Evolutionary conservation across 2,888 invertebrate species (phyloP).

Genomic region (Alentia gelatinosa): DNA sequence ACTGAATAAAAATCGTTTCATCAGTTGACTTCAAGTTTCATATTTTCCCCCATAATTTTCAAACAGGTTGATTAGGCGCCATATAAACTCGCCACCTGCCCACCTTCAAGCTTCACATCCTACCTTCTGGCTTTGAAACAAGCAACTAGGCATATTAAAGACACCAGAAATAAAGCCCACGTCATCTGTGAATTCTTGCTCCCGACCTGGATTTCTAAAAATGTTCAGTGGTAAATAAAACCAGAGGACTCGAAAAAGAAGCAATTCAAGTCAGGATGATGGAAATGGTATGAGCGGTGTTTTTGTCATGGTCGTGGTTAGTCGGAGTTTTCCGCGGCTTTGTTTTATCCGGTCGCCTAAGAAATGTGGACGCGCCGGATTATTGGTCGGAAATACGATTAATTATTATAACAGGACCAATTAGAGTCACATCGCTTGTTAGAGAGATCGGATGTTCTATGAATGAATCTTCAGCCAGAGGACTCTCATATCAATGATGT

Average conservation of each 20-base stretch:
- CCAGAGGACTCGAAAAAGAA: not conserved
- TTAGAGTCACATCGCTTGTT: not conserved
- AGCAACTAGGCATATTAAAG: not conserved
- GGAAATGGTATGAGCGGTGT: not conserved
- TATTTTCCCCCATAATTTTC: too few relatives aligned
- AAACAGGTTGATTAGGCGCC: too few relatives aligned
- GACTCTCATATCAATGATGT: too few relatives aligned
- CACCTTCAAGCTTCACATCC: too few relatives aligned
- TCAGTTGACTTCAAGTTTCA: too few relatives aligned
- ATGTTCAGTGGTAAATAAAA: not conserved
- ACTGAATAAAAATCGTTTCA: too few relatives aligned
- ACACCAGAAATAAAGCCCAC: not conserved
- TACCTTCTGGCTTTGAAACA: not conserved
- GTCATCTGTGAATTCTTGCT: not conserved
- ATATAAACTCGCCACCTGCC: too few relatives aligned
- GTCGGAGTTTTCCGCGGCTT: not conserved
- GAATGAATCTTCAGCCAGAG: too few relatives aligned
- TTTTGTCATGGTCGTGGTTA: not conserved
- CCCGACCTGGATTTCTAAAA: slow-evolving; percentile 8
- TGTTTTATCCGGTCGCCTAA: not conserved
- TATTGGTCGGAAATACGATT: not conserved
- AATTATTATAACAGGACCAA: not conserved
- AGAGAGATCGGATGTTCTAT: too few relatives aligned
- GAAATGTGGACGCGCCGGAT: not conserved
- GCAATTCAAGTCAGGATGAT: not conserved